Percentiles rank a stretch among this genome's conserved stretches.
phyloP scores from a whole-genome alignment of 2,888 invertebrate genomes.

The Loripinus fragilis region DNA sequence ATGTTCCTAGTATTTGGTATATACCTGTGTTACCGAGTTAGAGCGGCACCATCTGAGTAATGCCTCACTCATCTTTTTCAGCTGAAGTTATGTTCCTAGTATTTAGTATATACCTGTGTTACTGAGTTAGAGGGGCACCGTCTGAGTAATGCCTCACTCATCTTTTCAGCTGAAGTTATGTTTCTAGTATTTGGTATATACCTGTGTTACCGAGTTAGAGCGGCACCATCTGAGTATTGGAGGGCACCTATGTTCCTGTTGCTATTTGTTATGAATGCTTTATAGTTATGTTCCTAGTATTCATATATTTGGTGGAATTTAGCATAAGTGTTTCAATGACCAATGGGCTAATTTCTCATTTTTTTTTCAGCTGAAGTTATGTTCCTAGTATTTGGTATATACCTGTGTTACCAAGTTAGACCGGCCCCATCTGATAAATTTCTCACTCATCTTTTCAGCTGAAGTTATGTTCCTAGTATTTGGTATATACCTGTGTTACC shows the following conservation, averaged over 20 bases:
- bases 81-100: constrained; percentile 81
- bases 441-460: constrained; percentile 69
- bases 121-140: too few relatives aligned
- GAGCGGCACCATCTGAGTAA: constrained; percentile 89
- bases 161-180: constrained; percentile 79
- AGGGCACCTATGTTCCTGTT: constrained; percentile 92
- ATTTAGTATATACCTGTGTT: constrained; percentile 89
- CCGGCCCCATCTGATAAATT: constrained; percentile 88
- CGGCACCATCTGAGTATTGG: too few relatives aligned
- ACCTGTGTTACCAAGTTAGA: constrained; percentile 93
- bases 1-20: constrained; percentile 87
- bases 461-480: constrained; percentile 85
- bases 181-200: constrained; percentile 87
- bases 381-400: constrained; percentile 87
- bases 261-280: constrained; percentile 91
- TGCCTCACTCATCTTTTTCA: constrained; percentile 63
- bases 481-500: constrained; percentile 93
- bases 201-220: too few relatives aligned
- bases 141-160: constrained; percentile 74
- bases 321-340: too few relatives aligned
- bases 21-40: constrained; percentile 93
- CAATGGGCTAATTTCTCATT: too few relatives aligned
- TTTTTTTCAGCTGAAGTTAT: constrained; percentile 82
- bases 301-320: too few relatives aligned
- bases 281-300: constrained; percentile 85